Percentiles rank a stretch among this genome's conserved stretches.
Conservation (phyloP, 1,140 invertebrate species). For the Homalodisca vitripennis region DNA sequence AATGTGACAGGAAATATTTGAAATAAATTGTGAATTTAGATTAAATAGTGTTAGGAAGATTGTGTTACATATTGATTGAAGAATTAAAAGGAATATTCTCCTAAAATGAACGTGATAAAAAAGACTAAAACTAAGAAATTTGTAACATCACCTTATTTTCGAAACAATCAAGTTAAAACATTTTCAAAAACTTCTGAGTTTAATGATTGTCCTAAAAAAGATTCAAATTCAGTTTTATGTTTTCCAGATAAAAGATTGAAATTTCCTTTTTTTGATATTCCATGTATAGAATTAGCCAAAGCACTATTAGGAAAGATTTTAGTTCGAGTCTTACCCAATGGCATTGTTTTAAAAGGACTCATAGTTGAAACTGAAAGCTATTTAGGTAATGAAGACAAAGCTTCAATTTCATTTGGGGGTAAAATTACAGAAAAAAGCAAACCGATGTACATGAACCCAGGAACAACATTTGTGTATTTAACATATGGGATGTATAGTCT, state of each 20-base stretch:
- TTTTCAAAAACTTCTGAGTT: neutral
- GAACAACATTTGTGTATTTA: constrained; percentile 77
- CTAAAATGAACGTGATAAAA: neutral
- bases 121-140: neutral
- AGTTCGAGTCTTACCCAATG: constrained; percentile 48
- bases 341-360: constrained; percentile 50
- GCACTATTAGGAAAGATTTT: constrained; percentile 60
- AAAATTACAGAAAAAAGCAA: constrained; percentile 65
- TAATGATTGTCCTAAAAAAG: neutral
- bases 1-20: too few species aligned
- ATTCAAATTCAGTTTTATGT: neutral
- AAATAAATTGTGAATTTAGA: too few species aligned
- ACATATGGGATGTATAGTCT: constrained; percentile 85
- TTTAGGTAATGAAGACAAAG: constrained; percentile 67
- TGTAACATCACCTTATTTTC: neutral
- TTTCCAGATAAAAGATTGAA: constrained; percentile 27
- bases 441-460: constrained; percentile 78
- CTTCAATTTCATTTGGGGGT: constrained; percentile 67
- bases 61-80: too few species aligned
- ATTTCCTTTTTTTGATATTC: constrained; percentile 48
- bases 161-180: neutral
- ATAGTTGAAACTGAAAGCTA: constrained; percentile 84
- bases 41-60: too few species aligned
- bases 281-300: constrained; percentile 56
- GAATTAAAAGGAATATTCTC: too few species aligned